Evolutionary conservation across 2,113 vertebrate genomes (phyloP).

Genomic region (Centropus unirufus): DNA sequence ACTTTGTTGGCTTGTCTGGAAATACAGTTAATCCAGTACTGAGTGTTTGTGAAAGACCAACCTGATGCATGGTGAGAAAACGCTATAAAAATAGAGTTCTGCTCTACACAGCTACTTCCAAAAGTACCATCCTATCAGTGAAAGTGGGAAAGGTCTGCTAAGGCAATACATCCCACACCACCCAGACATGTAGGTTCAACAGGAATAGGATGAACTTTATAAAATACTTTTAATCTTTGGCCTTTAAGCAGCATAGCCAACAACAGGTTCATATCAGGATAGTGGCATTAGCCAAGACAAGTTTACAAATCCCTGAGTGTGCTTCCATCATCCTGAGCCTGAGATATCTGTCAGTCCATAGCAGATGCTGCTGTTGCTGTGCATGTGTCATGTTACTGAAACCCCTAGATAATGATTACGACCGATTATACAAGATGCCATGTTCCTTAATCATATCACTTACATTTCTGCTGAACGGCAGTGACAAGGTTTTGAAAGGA

Average conservation of each 20-base stretch:
- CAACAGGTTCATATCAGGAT: constrained; percentile 68
- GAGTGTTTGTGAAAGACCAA: constrained; percentile 8
- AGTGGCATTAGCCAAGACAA: constrained; percentile 54
- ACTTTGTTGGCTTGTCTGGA: not conserved
- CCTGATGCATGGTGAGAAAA: not conserved
- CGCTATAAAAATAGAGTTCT: not conserved
- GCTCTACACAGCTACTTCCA: constrained; percentile 16
- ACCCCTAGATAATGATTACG: constrained; percentile 74
- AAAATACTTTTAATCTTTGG: constrained; percentile 64
- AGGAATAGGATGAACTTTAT: constrained; percentile 51
- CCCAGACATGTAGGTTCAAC: not conserved
- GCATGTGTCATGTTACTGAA: constrained; percentile 67
- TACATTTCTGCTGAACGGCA: constrained; percentile 64
- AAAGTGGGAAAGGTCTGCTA: constrained; percentile 31
- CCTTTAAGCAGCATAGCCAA: constrained; percentile 53
- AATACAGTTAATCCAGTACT: not conserved
- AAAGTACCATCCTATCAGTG: constrained; percentile 25
- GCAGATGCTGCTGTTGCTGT: constrained; percentile 71
- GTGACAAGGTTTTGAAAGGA: constrained; percentile 79
- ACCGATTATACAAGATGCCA: constrained; percentile 76
- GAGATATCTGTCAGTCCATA: constrained; percentile 56
- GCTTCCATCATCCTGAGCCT: constrained; percentile 31
- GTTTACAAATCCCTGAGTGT: constrained; percentile 28
- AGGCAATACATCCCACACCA: not conserved
- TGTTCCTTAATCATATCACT: constrained; percentile 79